A percentile compares a stretch with the other conserved stretches of the same genome.
Conservation (phyloP, 2,113 vertebrate species). For the Otocyon megalotis region DNA sequence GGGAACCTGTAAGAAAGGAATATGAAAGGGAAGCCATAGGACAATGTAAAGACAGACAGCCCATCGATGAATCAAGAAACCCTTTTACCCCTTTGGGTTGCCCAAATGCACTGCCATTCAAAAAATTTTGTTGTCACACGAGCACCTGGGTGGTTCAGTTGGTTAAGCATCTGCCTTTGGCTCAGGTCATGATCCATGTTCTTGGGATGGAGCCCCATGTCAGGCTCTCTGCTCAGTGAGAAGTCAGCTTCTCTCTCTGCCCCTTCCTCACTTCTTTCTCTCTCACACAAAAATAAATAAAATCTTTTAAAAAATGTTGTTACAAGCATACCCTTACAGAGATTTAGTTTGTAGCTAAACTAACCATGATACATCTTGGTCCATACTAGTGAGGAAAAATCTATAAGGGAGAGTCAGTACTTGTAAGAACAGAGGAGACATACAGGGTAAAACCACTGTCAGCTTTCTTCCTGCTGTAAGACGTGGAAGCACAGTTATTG, state of each 20-base stretch:
- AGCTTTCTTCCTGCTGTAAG: neutral
- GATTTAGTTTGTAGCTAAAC: neutral
- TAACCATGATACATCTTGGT: neutral
- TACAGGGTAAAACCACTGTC: neutral
- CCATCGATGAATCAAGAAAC: neutral
- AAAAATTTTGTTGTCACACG: neutral
- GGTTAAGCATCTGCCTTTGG: neutral
- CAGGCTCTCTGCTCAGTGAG: neutral
- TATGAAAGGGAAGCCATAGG: neutral
- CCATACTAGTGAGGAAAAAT: neutral
- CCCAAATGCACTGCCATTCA: neutral
- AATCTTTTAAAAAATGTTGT: neutral
- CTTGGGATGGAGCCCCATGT: neutral
- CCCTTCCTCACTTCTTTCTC: neutral
- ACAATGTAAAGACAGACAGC: neutral
- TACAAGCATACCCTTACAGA: neutral
- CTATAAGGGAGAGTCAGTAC: neutral
- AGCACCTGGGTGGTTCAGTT: neutral
- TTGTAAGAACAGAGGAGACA: neutral
- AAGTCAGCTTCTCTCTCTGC: neutral
- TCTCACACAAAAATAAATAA: neutral
- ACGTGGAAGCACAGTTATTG: neutral
- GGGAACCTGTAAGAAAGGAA: neutral
- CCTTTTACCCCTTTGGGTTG: neutral
- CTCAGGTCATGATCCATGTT: neutral